A percentile compares a stretch with the other conserved stretches of the same genome.
phyloP scores from a whole-genome alignment of 2,888 invertebrate genomes.

The Thymelicus sylvestris region DNA sequence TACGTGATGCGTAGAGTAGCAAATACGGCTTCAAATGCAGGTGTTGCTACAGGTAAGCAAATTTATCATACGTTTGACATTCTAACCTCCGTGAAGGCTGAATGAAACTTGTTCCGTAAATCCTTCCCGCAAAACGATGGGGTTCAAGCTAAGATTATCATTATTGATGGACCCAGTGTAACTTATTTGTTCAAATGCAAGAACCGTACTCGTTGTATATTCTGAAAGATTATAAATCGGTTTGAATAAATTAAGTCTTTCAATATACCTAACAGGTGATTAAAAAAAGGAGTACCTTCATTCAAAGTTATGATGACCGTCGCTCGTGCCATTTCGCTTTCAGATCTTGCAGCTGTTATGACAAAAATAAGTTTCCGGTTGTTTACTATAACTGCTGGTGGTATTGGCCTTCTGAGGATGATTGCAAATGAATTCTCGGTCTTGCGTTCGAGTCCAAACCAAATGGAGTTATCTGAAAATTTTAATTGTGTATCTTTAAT shows the following conservation, averaged over 20 bases:
- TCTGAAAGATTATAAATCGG: slow-evolving; percentile 40
- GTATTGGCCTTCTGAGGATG: slow-evolving; percentile 42
- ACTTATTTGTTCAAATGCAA: slow-evolving; percentile 50
- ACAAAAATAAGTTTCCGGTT: slow-evolving; percentile 50
- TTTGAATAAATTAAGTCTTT: too few species aligned
- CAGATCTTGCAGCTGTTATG: slow-evolving; percentile 45
- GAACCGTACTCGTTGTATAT: slow-evolving; percentile 39
- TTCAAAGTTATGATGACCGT: slow-evolving; percentile 12
- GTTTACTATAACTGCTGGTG: slow-evolving; percentile 46
- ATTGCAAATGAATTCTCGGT: slow-evolving; percentile 41
- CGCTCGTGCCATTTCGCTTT: slow-evolving; percentile 37
- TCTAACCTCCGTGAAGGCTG: slow-evolving; percentile 50
- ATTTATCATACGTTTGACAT: background rate
- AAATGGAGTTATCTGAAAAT: slow-evolving; percentile 50
- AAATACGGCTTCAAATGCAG: too few species aligned
- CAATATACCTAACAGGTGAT: too few species aligned
- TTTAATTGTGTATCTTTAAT: background rate
- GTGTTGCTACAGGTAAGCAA: too few species aligned
- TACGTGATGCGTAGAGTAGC: too few species aligned
- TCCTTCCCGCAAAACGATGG: slow-evolving; percentile 51
- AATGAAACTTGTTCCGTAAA: slow-evolving; percentile 48
- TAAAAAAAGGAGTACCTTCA: background rate
- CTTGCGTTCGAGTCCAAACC: slow-evolving; percentile 44
- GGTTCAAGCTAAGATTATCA: slow-evolving; percentile 43
- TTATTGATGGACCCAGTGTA: slow-evolving; percentile 49